Conservation (phyloP, 2,888 invertebrate species). For the Macaria notata region DNA sequence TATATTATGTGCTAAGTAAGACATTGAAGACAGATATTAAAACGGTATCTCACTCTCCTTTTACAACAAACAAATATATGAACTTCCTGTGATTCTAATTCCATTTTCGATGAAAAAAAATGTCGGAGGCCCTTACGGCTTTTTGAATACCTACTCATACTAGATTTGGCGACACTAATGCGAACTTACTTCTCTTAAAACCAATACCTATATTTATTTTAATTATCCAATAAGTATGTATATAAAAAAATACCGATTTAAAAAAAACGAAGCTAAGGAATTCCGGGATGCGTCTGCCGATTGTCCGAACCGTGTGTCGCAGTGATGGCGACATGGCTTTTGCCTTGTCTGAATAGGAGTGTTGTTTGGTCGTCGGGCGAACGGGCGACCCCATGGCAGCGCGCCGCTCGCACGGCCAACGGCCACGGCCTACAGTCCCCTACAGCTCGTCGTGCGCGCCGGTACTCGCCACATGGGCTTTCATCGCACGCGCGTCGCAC, state of each 20-base stretch:
- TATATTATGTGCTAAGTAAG: no score
- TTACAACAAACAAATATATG: no score
- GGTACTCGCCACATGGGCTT: slow-evolving; percentile 30
- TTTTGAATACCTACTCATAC: no score
- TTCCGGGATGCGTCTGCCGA: slow-evolving; percentile 22
- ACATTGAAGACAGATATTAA: no score
- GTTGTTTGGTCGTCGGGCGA: slow-evolving; percentile 64
- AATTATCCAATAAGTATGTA: not conserved
- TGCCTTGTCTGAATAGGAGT: slow-evolving; percentile 50
- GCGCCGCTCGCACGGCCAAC: slow-evolving; percentile 32
- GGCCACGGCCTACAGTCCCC: slow-evolving; percentile 49
- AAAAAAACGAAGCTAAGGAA: slow-evolving; percentile 29
- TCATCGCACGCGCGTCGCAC: slow-evolving; percentile 20
- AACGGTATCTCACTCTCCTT: no score
- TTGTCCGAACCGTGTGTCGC: slow-evolving; percentile 29
- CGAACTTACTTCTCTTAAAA: no score
- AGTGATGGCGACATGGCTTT: slow-evolving; percentile 39
- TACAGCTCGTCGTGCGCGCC: slow-evolving; percentile 66
- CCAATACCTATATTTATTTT: no score
- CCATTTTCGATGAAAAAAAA: no score
- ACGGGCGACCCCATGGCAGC: slow-evolving; percentile 57
- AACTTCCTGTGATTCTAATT: no score
- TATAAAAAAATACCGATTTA: not conserved
- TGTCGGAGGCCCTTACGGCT: no score
- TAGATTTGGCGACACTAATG: no score